Evolutionary conservation across 1,140 invertebrate species (phyloP).

Genomic region (Atta colombica): DNA sequence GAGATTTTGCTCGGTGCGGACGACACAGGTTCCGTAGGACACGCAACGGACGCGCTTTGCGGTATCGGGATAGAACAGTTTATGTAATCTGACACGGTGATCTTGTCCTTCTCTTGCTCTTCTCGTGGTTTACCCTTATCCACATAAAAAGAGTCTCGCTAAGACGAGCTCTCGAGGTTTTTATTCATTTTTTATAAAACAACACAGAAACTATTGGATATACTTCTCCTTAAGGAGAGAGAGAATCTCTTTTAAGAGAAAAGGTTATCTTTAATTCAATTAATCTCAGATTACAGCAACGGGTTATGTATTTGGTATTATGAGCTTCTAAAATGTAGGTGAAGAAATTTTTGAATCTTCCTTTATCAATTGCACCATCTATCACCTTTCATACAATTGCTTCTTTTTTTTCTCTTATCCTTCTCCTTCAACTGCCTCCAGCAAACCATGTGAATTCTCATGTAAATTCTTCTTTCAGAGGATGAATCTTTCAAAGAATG

Average conservation of each 20-base stretch:
- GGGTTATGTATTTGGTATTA: no score
- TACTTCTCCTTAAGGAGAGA: neutral
- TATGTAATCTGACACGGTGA: conserved; percentile 41
- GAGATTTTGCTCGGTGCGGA: conserved; percentile 76
- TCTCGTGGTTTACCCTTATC: conserved; percentile 41
- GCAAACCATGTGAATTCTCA: conserved; percentile 71
- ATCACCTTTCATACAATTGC: conserved; percentile 38
- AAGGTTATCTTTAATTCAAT: conserved; percentile 16
- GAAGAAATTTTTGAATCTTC: no score
- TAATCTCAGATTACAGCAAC: no score
- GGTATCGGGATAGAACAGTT: conserved; percentile 63
- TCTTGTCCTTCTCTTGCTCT: conserved; percentile 24
- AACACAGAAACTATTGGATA: neutral
- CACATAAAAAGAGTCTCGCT: neutral
- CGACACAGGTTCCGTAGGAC: conserved; percentile 30
- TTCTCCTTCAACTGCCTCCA: conserved; percentile 8
- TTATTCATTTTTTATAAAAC: neutral
- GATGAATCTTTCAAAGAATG: conserved; percentile 66
- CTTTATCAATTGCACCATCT: conserved; percentile 1
- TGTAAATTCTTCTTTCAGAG: conserved; percentile 75
- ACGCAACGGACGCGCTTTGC: conserved; percentile 44
- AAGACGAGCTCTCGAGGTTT: neutral
- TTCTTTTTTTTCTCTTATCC: neutral
- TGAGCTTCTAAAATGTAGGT: no score
- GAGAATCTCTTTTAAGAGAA: neutral